These are phyloP conservation scores for Pterocles gutturalis DNA, from an alignment of 2,113 vertebrate genomes.

Conservation along the genomic window DNA sequence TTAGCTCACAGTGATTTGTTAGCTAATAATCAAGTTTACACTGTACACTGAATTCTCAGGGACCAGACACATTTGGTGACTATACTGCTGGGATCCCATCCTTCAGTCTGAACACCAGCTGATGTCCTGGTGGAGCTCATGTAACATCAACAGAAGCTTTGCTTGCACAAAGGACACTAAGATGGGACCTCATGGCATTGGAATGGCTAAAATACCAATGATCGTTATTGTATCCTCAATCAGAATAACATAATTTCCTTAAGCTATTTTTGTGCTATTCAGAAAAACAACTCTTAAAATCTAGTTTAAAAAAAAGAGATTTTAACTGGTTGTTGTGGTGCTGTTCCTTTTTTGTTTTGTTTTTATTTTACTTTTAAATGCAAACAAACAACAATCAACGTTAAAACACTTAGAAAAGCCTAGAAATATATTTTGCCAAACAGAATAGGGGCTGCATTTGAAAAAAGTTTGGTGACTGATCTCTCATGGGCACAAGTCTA, in stretches of 20 bases:
- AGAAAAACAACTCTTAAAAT: background rate
- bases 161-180: background rate
- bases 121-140: background rate
- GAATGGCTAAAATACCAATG: background rate
- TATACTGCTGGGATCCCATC: background rate
- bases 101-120: background rate
- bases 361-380: background rate
- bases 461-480: slow-evolving; percentile 1
- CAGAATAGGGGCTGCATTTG: background rate
- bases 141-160: background rate
- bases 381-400: background rate
- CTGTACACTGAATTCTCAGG: background rate
- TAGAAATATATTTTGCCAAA: slow-evolving; percentile 7
- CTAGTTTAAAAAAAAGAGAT: background rate
- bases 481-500: background rate
- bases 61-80: background rate
- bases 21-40: background rate
- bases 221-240: background rate
- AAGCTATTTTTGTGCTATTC: background rate
- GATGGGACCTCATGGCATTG: background rate
- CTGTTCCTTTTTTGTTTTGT: background rate
- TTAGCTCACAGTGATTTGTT: background rate
- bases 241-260: background rate
- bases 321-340: background rate
- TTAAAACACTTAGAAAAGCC: background rate